Percentiles rank a stretch among this genome's conserved stretches.
Conservation (phyloP, 2,888 invertebrate genomes). For the Cephalotes varians region DNA sequence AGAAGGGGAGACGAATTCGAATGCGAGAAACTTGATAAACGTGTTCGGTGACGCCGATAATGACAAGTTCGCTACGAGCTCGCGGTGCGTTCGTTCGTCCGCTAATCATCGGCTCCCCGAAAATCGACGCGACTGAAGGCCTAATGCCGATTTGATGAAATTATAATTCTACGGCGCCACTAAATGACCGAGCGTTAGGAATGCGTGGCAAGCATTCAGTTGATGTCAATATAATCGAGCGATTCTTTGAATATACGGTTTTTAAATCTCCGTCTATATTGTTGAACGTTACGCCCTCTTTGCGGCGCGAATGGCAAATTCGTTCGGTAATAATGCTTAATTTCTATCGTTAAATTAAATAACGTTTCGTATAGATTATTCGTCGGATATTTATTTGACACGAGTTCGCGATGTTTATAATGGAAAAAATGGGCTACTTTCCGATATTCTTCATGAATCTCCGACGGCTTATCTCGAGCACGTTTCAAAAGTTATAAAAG, state of each 20-base stretch:
- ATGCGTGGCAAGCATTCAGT: conserved; percentile 58
- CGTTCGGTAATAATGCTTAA: not conserved
- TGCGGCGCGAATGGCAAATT: not conserved
- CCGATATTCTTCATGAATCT: conserved; percentile 43
- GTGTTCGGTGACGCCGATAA: conserved; percentile 42
- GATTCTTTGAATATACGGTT: conserved; percentile 68
- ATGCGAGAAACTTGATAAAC: not conserved
- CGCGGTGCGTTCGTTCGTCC: conserved; percentile 40
- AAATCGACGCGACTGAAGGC: conserved; percentile 56
- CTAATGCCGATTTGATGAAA: conserved; percentile 80
- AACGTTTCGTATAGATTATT: not conserved
- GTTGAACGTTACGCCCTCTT: not conserved
- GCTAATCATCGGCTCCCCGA: conserved; percentile 53
- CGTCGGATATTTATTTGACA: not conserved
- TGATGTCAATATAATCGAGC: conserved; percentile 82
- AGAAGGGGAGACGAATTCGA: conserved; percentile 21
- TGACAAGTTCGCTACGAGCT: conserved; percentile 42
- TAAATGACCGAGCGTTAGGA: conserved; percentile 78
- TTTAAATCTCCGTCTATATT: conserved; percentile 28
- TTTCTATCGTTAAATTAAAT: conserved; percentile 1
- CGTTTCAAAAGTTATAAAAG: conserved; percentile 48
- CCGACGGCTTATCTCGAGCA: conserved; percentile 4
- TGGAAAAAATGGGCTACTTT: conserved; percentile 15
- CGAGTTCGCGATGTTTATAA: not conserved
- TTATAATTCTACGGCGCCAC: conserved; percentile 76